These are phyloP conservation scores for Pachycephus smyrnensis DNA, from an alignment of 2,888 invertebrate genomes.

Conservation along the genomic window DNA sequence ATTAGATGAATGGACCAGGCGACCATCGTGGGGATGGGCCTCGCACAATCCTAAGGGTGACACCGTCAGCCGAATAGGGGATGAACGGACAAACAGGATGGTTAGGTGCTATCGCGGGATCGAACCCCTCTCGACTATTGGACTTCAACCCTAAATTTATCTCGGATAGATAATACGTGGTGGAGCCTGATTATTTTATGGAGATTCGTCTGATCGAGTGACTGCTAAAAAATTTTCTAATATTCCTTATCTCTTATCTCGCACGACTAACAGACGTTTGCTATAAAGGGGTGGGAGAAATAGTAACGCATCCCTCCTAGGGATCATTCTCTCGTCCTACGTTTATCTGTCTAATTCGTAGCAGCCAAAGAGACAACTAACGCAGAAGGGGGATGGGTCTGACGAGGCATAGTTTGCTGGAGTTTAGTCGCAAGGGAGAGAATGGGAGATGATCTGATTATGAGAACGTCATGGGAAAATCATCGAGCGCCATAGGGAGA, in stretches of 20 bases:
- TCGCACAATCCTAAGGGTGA: constrained; percentile 35
- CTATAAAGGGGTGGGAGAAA: neutral
- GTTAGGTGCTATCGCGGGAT: neutral
- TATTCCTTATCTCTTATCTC: neutral
- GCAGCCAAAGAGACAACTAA: neutral
- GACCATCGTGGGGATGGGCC: constrained; percentile 37
- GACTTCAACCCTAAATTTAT: neutral
- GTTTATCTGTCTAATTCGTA: neutral
- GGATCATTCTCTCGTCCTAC: neutral
- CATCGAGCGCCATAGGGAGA: constrained; percentile 31
- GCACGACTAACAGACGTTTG: neutral
- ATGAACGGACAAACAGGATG: constrained; percentile 37
- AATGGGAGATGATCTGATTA: constrained; percentile 58
- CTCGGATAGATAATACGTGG: neutral
- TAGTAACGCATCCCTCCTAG: neutral
- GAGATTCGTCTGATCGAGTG: neutral
- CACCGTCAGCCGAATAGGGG: constrained; percentile 22
- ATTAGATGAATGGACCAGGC: constrained; percentile 51
- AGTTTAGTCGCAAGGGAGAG: constrained; percentile 8
- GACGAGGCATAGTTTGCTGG: neutral
- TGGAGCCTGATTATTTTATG: neutral
- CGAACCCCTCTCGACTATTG: neutral
- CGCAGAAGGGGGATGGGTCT: neutral
- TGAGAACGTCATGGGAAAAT: constrained; percentile 65
- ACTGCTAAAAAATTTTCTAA: neutral